Evolutionary conservation across 2,797 vertebrate species (phyloP), one percentile per base, ranked within the genome.

Genomic region (Gephyroberyx darwinii): DNA sequence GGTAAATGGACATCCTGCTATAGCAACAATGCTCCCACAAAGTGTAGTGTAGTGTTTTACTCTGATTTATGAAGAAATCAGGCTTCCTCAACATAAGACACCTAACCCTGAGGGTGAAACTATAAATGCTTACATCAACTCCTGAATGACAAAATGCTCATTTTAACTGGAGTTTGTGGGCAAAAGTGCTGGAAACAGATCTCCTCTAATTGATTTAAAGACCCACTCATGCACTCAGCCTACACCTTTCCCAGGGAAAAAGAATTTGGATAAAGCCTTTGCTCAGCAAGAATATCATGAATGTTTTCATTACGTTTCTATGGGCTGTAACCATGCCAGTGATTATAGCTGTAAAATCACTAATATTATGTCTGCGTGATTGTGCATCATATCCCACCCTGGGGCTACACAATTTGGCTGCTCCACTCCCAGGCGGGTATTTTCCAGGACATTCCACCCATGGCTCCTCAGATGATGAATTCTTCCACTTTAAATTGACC

Each of bases 351-450:
- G 45, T 80, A 63, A 51, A 77, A 89, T 88, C 84, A 78, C 84
- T 81, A 82, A 89, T 88, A 88, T 89, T 84, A 88, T 75, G 82
- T 88, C 86, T 91, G 86, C 78, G 67, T 88, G 87, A 88, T 56
- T 91, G 89, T 89, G 69, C 83, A 65, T 82, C 84, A 76, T 62
- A 82, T 88, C 78, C 78, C 59, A 30, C 63, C 79, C 89, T 1
- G 53, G 59, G 87, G 90, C 83, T 61, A 69, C 71, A 57, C 19
- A 22, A 3, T 82, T 80, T 62, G 60, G 31, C 62, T 54, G 60
- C 6, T 30, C 37, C 52, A 63, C 53, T 77, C 73, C 48, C 30
- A 0, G 43, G 30, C 39, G 1, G 77, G 77, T 88, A 74, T 87
- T 92, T 92, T 90, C 88, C 86, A 81, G 80, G 60, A 30, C 76